Evolutionary conservation across 2,888 invertebrate genomes (phyloP), one percentile per base, ranked within the genome.

Genomic region (Nephrotoma appendiculata): DNA sequence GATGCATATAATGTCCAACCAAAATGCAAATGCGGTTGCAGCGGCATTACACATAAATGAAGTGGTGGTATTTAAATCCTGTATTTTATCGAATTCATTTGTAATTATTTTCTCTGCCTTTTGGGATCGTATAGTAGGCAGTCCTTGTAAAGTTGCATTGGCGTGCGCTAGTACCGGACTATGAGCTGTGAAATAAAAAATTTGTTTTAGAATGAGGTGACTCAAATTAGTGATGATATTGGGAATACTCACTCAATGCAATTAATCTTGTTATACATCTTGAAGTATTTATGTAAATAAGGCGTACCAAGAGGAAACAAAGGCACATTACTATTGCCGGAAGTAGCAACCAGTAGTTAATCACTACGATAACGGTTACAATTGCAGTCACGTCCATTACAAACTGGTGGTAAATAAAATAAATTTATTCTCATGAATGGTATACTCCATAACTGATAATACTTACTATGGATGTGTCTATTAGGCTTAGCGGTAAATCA

Each of bases 1-100:
- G 0, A 97, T 94, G 89, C 98, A 98, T 86, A 98, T 94, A 87
- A 97, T 92, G 91, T 99, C 99, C 89, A 99, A 92, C 94, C 97
- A 97, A 89, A 98, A 95, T 0, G 98, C 98, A 90, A 99, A 98
- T 89, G 98, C 98, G 87, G 98, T 94, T 0, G 97, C 96, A 42
- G 97, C 95, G 0, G 96, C 95, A 52, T 99, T 94, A 90, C 98
- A 98, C 87, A 97, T 92, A 90, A 93, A 93, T 95, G 95, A 96
- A 0, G 96, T 94, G 0, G 96, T 94, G 0, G 95, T 95, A 89
- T 97, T 96, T 0, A 92, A 89, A 89, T 94, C 94, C 89, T 94
- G 94, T 88, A 93, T 93, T 41, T 92, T 91, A 89, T 95, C 94
- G 89, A 95, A 95, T 89, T 95, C 94, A 71, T 90, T 90, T 45